These are phyloP conservation scores for Archivesica marissinica DNA, from an alignment of 1,140 invertebrate genomes.

Conservation along the genomic window DNA sequence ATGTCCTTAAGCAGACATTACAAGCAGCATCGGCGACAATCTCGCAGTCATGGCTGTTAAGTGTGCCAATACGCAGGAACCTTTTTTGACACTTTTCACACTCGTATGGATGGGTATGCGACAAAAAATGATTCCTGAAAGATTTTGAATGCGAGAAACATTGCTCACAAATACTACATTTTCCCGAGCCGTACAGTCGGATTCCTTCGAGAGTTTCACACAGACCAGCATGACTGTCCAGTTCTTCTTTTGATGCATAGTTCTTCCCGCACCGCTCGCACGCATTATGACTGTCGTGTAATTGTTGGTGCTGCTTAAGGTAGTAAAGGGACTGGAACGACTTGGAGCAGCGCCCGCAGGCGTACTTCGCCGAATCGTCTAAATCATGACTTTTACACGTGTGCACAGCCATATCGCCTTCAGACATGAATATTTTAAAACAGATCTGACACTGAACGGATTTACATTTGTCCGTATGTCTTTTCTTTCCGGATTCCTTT, in stretches of 20 bases:
- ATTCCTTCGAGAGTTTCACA: constrained; percentile 69
- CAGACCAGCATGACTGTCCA: constrained; percentile 73
- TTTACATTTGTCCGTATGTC: constrained; percentile 73
- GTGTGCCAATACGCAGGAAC: constrained; percentile 78
- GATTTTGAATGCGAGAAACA: constrained; percentile 73
- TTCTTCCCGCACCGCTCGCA: constrained; percentile 70
- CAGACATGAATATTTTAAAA: constrained; percentile 73
- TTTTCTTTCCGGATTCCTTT: constrained; percentile 70
- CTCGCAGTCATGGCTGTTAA: constrained; percentile 79
- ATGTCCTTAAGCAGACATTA: constrained; percentile 44
- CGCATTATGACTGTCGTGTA: constrained; percentile 70
- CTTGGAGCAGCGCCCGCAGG: constrained; percentile 77
- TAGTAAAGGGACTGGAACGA: constrained; percentile 77
- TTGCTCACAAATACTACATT: constrained; percentile 74
- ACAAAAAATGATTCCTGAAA: constrained; percentile 80
- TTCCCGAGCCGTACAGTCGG: constrained; percentile 65
- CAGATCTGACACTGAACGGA: constrained; percentile 77
- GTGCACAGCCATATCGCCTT: constrained; percentile 73
- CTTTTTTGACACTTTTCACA: constrained; percentile 82
- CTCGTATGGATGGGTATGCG: constrained; percentile 82
- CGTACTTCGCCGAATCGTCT: constrained; percentile 67
- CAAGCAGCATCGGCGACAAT: constrained; percentile 10
- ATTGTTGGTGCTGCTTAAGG: constrained; percentile 74
- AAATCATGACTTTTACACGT: constrained; percentile 66
- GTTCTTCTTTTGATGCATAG: constrained; percentile 68